Conservation (phyloP, 2,113 vertebrate genomes). For the Bos indicus region DNA sequence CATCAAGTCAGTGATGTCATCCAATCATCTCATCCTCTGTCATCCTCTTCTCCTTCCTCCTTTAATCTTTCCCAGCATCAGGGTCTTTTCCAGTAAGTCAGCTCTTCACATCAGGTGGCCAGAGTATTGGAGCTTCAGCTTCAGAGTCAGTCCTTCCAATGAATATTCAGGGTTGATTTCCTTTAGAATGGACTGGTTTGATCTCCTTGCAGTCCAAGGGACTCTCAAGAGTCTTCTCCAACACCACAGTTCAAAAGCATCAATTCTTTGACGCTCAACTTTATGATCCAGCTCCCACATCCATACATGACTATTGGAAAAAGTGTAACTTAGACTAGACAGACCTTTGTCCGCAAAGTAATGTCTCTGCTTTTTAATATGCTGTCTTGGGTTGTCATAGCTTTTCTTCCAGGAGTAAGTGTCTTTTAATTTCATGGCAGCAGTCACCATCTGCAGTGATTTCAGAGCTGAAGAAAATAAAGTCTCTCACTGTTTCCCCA, state of each 20-base stretch:
- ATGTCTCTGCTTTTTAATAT: not conserved
- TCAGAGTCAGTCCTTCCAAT: not conserved
- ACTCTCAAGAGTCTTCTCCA: not conserved
- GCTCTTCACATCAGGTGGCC: not conserved
- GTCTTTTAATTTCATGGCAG: not conserved
- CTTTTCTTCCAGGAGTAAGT: not conserved
- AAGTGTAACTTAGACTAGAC: not conserved
- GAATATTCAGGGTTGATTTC: not conserved
- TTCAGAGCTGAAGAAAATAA: not conserved
- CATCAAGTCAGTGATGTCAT: not conserved
- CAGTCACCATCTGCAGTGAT: not conserved
- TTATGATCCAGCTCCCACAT: not conserved
- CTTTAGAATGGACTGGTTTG: not conserved
- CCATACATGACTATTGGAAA: not conserved
- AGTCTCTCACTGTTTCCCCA: not conserved
- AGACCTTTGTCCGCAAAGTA: not conserved
- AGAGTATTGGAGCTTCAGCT: not conserved
- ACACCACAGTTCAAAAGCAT: not conserved
- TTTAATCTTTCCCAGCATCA: not conserved
- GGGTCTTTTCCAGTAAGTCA: not conserved
- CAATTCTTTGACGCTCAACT: accelerated
- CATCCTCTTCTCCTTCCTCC: not conserved
- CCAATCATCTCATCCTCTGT: not conserved
- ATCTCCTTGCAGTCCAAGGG: not conserved
- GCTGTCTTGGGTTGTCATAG: not conserved